These are phyloP conservation scores for Rhizomys pruinosus DNA, from an alignment of 2,113 vertebrate genomes.

Conservation along the genomic window DNA sequence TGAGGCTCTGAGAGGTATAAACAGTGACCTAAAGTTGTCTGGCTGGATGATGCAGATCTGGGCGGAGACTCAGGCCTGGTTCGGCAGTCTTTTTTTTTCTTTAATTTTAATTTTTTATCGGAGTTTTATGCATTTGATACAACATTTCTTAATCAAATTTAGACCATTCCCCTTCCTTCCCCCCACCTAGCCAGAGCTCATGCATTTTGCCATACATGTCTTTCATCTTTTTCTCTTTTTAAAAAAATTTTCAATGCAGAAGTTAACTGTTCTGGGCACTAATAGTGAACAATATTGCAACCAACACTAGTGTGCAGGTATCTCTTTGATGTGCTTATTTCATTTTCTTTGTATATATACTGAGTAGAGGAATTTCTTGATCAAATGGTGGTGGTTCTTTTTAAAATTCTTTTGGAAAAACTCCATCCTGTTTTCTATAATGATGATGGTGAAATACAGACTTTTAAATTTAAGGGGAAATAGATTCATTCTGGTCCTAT, in stretches of 20 bases:
- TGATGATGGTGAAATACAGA: neutral
- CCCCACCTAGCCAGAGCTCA: too few relatives aligned
- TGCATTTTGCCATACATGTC: too few relatives aligned
- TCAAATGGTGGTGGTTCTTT: neutral
- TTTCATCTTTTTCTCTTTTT: too few relatives aligned
- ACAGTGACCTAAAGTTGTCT: neutral
- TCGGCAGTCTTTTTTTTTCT: neutral
- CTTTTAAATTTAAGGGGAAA: conserved; percentile 39
- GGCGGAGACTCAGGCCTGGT: neutral
- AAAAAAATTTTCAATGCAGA: too few relatives aligned
- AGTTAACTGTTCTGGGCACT: too few relatives aligned
- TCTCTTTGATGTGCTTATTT: neutral
- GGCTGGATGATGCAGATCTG: neutral
- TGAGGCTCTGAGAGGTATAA: conserved; percentile 3
- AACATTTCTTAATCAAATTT: too few relatives aligned
- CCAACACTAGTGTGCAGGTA: neutral
- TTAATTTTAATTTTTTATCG: too few relatives aligned
- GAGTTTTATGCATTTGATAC: too few relatives aligned
- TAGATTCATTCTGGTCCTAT: neutral
- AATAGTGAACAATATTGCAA: neutral
- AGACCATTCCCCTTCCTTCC: too few relatives aligned
- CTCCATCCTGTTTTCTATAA: neutral
- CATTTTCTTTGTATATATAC: neutral
- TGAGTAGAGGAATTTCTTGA: neutral
- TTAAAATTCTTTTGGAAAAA: neutral